These are phyloP conservation scores for Penaeus japonicus DNA, from an alignment of 1,140 invertebrate species.

Conservation along the genomic window DNA sequence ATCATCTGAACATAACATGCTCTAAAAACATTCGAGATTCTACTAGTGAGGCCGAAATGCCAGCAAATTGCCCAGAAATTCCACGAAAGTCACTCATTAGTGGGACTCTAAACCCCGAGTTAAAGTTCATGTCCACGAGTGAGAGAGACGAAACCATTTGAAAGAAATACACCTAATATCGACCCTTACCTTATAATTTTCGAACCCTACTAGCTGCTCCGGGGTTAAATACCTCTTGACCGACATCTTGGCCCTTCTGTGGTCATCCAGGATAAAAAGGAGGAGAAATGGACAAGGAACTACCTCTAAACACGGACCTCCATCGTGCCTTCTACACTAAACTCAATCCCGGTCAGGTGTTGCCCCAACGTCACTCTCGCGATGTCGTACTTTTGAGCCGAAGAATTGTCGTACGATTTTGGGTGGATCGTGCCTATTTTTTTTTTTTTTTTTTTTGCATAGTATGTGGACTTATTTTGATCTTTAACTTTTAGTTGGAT, in stretches of 20 bases:
- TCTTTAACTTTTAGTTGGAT: too few species aligned
- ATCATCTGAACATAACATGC: neutral
- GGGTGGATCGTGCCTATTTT: too few species aligned
- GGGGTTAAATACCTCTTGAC: conserved; percentile 73
- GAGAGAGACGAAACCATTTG: neutral
- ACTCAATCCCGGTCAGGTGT: too few species aligned
- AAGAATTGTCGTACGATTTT: too few species aligned
- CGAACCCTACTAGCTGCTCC: conserved; percentile 86
- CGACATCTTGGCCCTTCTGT: neutral
- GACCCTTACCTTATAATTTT: conserved; percentile 84
- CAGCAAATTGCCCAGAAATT: neutral
- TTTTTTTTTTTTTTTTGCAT: too few species aligned
- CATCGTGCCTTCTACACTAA: too few species aligned
- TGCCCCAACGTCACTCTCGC: too few species aligned
- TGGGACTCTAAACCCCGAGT: neutral
- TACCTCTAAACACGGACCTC: too few species aligned
- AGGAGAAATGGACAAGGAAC: too few species aligned
- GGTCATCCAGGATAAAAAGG: neutral
- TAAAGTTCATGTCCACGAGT: neutral
- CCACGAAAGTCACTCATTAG: neutral
- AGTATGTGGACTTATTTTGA: too few species aligned
- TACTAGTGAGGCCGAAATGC: neutral
- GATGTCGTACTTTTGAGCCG: too few species aligned
- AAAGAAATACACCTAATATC: neutral
- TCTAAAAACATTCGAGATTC: neutral